Conservation (phyloP, 1,140 invertebrate genomes). For the Drosophila athabasca region DNA sequence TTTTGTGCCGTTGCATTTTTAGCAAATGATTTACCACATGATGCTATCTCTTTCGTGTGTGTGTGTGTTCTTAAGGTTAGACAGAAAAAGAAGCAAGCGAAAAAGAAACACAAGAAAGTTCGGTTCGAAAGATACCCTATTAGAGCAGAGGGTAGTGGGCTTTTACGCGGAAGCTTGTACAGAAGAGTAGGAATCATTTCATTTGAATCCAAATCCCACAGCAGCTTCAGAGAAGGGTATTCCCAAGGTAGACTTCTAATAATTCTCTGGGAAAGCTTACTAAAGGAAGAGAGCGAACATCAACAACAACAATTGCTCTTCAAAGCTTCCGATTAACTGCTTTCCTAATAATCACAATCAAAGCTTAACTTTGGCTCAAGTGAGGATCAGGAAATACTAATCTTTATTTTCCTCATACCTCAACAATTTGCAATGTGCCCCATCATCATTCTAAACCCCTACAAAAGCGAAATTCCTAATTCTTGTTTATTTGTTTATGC, state of each 20-base stretch:
- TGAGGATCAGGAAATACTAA: neutral
- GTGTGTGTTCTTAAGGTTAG: constrained; percentile 58
- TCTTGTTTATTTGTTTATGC: constrained; percentile 63
- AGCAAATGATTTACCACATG: constrained; percentile 58
- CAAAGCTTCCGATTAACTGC: no score
- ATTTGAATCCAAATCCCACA: no score
- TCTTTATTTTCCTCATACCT: constrained; percentile 40
- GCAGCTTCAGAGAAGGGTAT: no score
- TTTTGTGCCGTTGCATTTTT: constrained; percentile 75
- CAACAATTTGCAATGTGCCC: constrained; percentile 64
- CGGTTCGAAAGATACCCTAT: constrained; percentile 1
- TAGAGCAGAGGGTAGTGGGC: neutral
- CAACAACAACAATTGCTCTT: no score
- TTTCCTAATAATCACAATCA: no score
- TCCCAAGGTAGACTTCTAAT: no score
- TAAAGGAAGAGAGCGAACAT: neutral
- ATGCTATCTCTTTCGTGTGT: constrained; percentile 7
- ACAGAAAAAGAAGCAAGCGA: constrained; percentile 56
- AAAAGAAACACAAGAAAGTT: constrained; percentile 23
- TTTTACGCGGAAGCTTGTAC: no score
- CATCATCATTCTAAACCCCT: constrained; percentile 2
- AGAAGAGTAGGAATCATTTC: no score
- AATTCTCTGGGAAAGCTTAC: no score
- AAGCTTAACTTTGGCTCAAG: no score
- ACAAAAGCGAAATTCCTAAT: constrained; percentile 16